phyloP scores from a whole-genome alignment of 1,140 invertebrate species.

The Aethina tumida region DNA sequence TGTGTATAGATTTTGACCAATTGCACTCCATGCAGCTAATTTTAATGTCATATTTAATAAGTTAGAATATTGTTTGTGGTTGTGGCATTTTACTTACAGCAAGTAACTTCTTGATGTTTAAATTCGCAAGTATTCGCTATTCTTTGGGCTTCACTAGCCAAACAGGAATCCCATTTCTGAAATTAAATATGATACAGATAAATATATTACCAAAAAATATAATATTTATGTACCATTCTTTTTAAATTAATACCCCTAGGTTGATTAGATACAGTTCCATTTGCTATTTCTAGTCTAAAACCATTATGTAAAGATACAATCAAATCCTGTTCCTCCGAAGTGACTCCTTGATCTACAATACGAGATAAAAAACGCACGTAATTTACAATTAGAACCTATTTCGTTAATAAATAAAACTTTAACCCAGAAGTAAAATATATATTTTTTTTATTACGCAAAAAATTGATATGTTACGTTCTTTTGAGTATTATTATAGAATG shows the following conservation, averaged over 20 bases:
- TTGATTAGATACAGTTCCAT: constrained; percentile 21
- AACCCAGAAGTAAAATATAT: too few species aligned
- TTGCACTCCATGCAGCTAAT: constrained; percentile 12
- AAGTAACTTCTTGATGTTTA: too few species aligned
- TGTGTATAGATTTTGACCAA: constrained; percentile 17
- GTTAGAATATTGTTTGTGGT: too few species aligned
- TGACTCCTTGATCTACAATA: constrained; percentile 24
- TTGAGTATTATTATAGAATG: too few species aligned
- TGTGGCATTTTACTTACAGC: too few species aligned
- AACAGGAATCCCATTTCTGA: constrained; percentile 2
- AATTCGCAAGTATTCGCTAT: constrained; percentile 5
- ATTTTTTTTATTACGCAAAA: too few species aligned
- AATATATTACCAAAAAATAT: not conserved
- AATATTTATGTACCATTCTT: constrained; percentile 15
- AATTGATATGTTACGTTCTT: too few species aligned
- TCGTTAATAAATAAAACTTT: too few species aligned
- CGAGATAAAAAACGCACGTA: too few species aligned
- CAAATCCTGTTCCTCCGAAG: constrained; percentile 21
- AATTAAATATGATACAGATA: too few species aligned
- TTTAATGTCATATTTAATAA: too few species aligned
- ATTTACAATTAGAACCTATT: too few species aligned
- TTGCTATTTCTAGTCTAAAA: constrained; percentile 18
- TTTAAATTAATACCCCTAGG: constrained; percentile 23
- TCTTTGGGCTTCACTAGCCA: constrained; percentile 1
- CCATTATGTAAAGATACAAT: constrained; percentile 30